phyloP scores from a whole-genome alignment of 2,797 vertebrate species.

The Nyctalus aviator region DNA sequence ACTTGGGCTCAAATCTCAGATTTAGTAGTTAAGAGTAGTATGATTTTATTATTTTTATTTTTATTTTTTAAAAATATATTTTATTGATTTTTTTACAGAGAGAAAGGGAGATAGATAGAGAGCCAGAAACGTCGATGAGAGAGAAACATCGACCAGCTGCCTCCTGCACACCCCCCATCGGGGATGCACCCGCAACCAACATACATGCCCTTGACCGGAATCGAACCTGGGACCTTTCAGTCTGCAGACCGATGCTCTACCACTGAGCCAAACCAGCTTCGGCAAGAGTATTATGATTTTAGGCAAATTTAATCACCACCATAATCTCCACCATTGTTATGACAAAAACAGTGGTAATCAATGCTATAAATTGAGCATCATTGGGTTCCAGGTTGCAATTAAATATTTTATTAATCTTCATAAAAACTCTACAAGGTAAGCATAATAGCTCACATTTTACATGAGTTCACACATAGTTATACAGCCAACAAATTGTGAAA shows the following conservation, averaged over 20 bases:
- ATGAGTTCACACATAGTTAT: not conserved
- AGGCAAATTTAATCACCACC: not conserved
- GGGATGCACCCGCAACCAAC: no score
- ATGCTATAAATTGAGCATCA: not conserved
- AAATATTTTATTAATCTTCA: not conserved
- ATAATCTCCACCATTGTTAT: not conserved
- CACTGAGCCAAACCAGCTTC: no score
- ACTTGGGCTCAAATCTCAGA: not conserved
- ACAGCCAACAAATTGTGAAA: not conserved
- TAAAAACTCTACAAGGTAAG: not conserved
- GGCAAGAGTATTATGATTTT: not conserved
- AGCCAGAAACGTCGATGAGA: no score
- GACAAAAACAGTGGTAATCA: not conserved
- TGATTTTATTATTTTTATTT: no score
- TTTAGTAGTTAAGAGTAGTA: not conserved
- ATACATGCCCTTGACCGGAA: no score
- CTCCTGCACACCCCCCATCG: no score
- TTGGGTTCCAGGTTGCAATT: not conserved
- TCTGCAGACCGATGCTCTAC: no score
- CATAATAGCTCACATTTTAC: not conserved
- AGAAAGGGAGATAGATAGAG: no score
- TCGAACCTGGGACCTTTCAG: no score
- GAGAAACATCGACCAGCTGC: no score
- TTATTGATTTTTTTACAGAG: no score
- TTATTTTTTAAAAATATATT: no score